Base-by-base conservation (phyloP, 1,140 invertebrate species). In the Lepidurus apus region DNA sequence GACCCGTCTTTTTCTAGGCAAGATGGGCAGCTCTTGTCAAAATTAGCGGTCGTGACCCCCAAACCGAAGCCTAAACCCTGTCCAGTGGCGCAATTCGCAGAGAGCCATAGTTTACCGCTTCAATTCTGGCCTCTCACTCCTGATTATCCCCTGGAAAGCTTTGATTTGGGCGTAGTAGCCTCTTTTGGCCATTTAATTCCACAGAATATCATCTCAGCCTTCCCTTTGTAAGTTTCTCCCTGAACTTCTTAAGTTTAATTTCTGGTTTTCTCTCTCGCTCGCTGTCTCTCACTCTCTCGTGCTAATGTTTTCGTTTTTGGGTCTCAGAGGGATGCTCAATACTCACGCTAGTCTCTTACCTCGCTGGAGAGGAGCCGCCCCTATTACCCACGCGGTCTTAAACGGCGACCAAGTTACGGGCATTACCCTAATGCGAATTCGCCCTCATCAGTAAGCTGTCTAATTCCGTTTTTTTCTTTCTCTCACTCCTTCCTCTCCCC, bases 301-400 rank as follows among this genome's bases (percentile, higher is more conserved):
- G 1, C 26, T 74, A 65, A 13, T 74, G 17, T 75, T 53, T 26
- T 65, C 53, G 9, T 45, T 78, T 78, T 73, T 77, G 34, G n/a
- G 80, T 87, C 88, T 81, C 82, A 96, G 94, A 85, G 96, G 96
- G 17, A 94, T 96, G 87, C 86, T 96, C 53, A 96, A 96, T 88
- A 90, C 98, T 1, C 97, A 98, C 86, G 93, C 91, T 11, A 97
- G 95, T 86, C 84, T 98, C 44, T 84, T 99, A 81, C 97, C 97
- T 42, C 87, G 92, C 80, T 98, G 95, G 94, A 87, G 96, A 85
- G 97, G 97, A 44, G 94, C 96, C 73, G 91, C 94, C 11, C 95
- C 95, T 5, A 91, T 97, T 74, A 88, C 92, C 80, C 89, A 95
- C 85, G 89, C 93, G n/a, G 86, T 97, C 77, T 88, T 93, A 78